Evolutionary conservation across 2,888 invertebrate genomes (phyloP).

Genomic region (Hybos culiciformis): DNA sequence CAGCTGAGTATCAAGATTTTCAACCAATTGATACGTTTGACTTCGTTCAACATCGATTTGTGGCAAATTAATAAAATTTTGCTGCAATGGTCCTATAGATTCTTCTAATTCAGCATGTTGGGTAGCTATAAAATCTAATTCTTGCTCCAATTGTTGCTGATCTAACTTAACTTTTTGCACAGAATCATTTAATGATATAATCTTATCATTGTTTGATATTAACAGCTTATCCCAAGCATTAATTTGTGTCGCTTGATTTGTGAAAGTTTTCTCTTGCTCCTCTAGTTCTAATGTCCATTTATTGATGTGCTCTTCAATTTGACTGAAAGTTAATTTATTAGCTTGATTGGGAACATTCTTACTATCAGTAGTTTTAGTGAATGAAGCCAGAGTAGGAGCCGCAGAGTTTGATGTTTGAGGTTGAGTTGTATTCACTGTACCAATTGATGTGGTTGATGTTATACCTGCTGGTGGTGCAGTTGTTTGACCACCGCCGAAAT

Average conservation of each 20-base stretch:
- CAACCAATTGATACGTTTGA: slow-evolving; percentile 80
- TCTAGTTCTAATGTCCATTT: slow-evolving; percentile 89
- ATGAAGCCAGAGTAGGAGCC: background rate
- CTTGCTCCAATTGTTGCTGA: slow-evolving; percentile 80
- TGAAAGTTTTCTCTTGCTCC: slow-evolving; percentile 83
- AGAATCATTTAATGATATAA: slow-evolving; percentile 69
- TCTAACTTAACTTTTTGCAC: slow-evolving; percentile 81
- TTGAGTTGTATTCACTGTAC: too few relatives aligned
- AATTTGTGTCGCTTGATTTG: slow-evolving; percentile 87
- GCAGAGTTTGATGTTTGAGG: too few relatives aligned
- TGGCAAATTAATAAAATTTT: slow-evolving; percentile 52
- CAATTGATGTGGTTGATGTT: too few relatives aligned
- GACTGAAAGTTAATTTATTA: slow-evolving; percentile 59
- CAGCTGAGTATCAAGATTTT: slow-evolving; percentile 80
- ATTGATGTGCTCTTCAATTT: slow-evolving; percentile 82
- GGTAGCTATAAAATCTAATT: slow-evolving; percentile 81
- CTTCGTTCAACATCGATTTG: slow-evolving; percentile 79
- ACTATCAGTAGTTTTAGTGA: slow-evolving; percentile 20
- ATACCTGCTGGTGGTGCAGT: too few relatives aligned
- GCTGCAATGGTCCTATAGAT: slow-evolving; percentile 71
- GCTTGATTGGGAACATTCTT: slow-evolving; percentile 34
- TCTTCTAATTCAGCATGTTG: slow-evolving; percentile 90
- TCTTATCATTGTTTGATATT: slow-evolving; percentile 85
- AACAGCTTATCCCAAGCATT: slow-evolving; percentile 91
- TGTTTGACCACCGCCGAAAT: too few relatives aligned